Percentiles rank a stretch among this genome's conserved stretches.
phyloP scores from a whole-genome alignment of 1,140 invertebrate species.

The Holcopasites calliopsidis region DNA sequence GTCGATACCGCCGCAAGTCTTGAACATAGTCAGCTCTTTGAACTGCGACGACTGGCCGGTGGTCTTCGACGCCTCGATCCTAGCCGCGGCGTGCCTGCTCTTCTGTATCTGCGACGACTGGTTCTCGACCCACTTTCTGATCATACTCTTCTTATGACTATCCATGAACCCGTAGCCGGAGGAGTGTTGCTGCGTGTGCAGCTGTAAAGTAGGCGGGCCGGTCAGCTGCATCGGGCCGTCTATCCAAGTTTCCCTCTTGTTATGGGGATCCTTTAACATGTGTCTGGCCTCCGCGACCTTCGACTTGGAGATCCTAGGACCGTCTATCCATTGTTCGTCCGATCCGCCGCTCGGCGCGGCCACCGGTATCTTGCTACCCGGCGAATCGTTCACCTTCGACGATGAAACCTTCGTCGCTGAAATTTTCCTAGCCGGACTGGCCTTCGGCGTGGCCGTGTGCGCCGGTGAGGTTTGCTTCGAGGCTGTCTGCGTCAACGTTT shows the following conservation, averaged over 20 bases:
- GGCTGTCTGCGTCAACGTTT: constrained; percentile 76
- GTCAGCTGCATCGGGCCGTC: constrained; percentile 89
- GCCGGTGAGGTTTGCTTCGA: constrained; percentile 82
- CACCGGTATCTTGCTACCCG: constrained; percentile 74
- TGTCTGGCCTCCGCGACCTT: constrained; percentile 90
- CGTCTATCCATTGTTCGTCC: constrained; percentile 98
- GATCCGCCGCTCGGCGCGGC: constrained; percentile 73
- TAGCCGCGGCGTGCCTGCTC: constrained; percentile 65
- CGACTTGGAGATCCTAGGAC: constrained; percentile 91
- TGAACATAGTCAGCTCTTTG: constrained; percentile 84
- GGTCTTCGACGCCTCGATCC: constrained; percentile 78
- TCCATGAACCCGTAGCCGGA: constrained; percentile 92
- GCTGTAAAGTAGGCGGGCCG: constrained; percentile 56
- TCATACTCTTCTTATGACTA: constrained; percentile 94
- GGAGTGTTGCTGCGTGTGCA: constrained; percentile 76
- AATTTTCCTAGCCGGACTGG: constrained; percentile 81
- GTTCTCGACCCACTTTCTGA: constrained; percentile 95
- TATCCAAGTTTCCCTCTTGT: constrained; percentile 94
- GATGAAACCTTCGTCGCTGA: constrained; percentile 71
- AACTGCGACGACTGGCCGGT: constrained; percentile 74
- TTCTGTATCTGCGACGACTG: constrained; percentile 88
- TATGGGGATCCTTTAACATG: constrained; percentile 88
- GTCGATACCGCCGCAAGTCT: constrained; percentile 78
- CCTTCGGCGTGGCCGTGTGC: constrained; percentile 81
- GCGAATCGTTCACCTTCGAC: constrained; percentile 71